These are phyloP conservation scores for Phaenicophaeus curvirostris DNA, from an alignment of 2,797 vertebrate genomes.

Conservation along the genomic window DNA sequence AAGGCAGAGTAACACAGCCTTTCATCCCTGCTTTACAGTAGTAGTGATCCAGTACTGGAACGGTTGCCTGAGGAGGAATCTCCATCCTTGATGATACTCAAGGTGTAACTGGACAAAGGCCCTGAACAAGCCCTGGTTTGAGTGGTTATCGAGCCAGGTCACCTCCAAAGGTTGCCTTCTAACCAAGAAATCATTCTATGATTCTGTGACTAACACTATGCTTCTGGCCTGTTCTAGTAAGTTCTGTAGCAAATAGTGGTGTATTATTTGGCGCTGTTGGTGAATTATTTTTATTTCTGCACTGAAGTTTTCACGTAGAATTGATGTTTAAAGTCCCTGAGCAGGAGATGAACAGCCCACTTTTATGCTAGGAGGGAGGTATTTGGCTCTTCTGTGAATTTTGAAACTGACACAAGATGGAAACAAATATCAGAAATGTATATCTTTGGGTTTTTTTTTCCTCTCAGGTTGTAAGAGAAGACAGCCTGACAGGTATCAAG, in stretches of 20 bases:
- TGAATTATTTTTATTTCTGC: neutral
- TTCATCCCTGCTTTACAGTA: neutral
- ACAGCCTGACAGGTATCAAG: constrained; percentile 79
- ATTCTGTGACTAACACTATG: neutral
- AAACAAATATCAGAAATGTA: neutral
- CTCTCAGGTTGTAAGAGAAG: constrained; percentile 81
- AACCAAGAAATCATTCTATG: neutral
- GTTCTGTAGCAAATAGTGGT: neutral
- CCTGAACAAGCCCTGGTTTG: neutral
- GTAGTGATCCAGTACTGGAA: neutral
- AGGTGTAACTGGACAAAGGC: neutral
- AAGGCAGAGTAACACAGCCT: neutral
- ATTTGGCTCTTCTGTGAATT: neutral
- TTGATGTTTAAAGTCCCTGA: neutral
- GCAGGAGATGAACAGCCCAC: neutral
- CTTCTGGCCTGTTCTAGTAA: neutral
- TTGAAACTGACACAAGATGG: neutral
- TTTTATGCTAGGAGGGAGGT: neutral
- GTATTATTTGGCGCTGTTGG: neutral
- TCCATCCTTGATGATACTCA: neutral
- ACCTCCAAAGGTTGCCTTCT: neutral
- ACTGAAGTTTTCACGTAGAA: neutral
- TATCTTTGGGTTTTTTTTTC: neutral
- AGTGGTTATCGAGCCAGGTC: neutral
- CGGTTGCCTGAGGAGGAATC: accelerated